Conservation (phyloP, 2,888 invertebrate genomes). For the Proisotoma minuta region DNA sequence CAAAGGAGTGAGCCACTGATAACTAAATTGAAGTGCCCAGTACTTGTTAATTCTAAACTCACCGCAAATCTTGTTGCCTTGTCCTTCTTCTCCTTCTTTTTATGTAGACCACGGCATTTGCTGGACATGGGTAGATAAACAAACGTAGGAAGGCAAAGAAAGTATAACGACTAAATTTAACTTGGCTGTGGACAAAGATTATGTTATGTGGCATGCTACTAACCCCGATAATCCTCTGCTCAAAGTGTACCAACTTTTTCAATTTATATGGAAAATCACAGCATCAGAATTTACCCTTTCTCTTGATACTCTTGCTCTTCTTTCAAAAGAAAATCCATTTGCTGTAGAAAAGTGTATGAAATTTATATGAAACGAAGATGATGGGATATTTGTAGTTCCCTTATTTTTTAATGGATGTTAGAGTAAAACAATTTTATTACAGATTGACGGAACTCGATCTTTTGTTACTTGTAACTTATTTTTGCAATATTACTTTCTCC, state of each 20-base stretch:
- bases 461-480: too few relatives aligned
- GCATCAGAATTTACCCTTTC: slow-evolving; percentile 2
- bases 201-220: background rate
- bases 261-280: slow-evolving; percentile 16
- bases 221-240: slow-evolving; percentile 5
- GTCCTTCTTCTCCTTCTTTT: background rate
- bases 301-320: too few relatives aligned
- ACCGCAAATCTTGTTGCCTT: background rate
- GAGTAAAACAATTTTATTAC: too few relatives aligned
- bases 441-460: too few relatives aligned
- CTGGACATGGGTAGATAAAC: background rate
- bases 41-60: background rate
- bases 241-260: slow-evolving; percentile 14
- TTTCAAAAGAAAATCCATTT: too few relatives aligned
- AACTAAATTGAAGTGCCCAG: background rate
- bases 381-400: too few relatives aligned
- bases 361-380: too few relatives aligned
- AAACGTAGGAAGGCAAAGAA: background rate
- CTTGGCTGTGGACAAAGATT: background rate
- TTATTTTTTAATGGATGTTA: too few relatives aligned
- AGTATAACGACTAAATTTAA: background rate
- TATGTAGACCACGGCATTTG: too few relatives aligned
- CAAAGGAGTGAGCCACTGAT: background rate
- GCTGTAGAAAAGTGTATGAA: too few relatives aligned
- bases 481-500: too few relatives aligned